Percentiles rank a stretch among this genome's conserved stretches.
Conservation (phyloP, 2,113 vertebrate species). For the Chascanopsetta lugubris region DNA sequence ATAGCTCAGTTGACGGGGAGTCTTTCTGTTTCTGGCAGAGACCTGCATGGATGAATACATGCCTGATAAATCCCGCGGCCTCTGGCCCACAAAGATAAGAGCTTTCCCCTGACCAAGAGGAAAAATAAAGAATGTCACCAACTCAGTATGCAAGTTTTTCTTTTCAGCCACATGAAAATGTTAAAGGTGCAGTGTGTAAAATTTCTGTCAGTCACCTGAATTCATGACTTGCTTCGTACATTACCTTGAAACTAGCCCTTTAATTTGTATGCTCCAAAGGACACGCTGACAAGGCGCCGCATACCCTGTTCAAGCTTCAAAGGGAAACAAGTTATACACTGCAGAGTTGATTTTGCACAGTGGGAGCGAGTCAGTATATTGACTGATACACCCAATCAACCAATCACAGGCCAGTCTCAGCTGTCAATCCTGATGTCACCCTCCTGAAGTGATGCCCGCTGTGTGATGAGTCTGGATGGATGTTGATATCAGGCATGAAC, state of each 20-base stretch:
- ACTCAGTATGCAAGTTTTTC: slow-evolving; percentile 22
- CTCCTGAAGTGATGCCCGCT: not conserved
- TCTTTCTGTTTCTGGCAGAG: slow-evolving; percentile 20
- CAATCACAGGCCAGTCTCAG: no score
- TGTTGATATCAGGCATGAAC: not conserved
- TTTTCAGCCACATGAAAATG: not conserved
- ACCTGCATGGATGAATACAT: slow-evolving; percentile 55
- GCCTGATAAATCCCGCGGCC: slow-evolving; percentile 61
- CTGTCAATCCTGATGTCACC: no score
- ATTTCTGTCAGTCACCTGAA: no score
- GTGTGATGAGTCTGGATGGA: not conserved
- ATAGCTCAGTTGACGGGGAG: slow-evolving; percentile 10
- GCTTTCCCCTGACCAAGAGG: slow-evolving; percentile 13
- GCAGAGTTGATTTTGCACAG: no score
- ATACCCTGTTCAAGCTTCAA: no score
- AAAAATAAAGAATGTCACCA: slow-evolving; percentile 18
- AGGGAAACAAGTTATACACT: no score
- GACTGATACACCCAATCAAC: no score
- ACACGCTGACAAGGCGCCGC: no score
- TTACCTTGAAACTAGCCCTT: no score
- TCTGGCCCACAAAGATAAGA: slow-evolving; percentile 69
- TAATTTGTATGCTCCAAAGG: no score
- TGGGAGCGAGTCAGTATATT: not conserved
- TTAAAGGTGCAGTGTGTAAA: no score
- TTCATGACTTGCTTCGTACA: no score